Conservation (phyloP, 2,888 invertebrate species). For the Atherix ibis region DNA sequence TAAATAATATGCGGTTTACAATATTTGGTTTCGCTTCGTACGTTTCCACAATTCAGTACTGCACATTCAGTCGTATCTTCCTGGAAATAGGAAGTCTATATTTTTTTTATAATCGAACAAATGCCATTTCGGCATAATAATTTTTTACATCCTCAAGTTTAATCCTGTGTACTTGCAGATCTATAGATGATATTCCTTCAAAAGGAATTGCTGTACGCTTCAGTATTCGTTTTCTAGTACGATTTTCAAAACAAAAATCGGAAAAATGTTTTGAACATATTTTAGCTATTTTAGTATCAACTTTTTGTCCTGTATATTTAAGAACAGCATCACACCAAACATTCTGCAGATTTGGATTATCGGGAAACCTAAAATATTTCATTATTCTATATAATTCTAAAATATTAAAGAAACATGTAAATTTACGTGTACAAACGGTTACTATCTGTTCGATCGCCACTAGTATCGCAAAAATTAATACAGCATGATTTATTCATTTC, state of each 20-base stretch:
- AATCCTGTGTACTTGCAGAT: no score
- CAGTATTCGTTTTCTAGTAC: not conserved
- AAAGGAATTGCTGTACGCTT: conserved; percentile 5
- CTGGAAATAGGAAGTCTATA: not conserved
- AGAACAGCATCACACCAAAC: conserved; percentile 6
- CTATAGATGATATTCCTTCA: no score
- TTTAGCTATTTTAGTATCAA: conserved; percentile 6
- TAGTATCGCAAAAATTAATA: no score
- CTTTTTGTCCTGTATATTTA: conserved; percentile 5
- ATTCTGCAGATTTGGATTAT: conserved; percentile 2
- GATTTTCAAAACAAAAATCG: not conserved
- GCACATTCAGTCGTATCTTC: conserved; percentile 1
- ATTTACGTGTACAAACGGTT: no score
- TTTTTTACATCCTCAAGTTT: no score
- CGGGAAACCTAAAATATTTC: conserved; percentile 7
- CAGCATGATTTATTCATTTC: no score
- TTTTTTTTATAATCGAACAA: no score
- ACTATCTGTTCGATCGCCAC: no score
- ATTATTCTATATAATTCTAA: no score
- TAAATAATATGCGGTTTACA: conserved; percentile 4
- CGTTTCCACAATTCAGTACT: conserved; percentile 6
- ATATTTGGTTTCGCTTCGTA: not conserved
- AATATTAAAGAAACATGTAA: no score
- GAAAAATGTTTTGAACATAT: conserved; percentile 9
- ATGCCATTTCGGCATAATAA: no score